Base-by-base conservation (phyloP, 1,140 invertebrate species). In the Drosophila parvula region DNA sequence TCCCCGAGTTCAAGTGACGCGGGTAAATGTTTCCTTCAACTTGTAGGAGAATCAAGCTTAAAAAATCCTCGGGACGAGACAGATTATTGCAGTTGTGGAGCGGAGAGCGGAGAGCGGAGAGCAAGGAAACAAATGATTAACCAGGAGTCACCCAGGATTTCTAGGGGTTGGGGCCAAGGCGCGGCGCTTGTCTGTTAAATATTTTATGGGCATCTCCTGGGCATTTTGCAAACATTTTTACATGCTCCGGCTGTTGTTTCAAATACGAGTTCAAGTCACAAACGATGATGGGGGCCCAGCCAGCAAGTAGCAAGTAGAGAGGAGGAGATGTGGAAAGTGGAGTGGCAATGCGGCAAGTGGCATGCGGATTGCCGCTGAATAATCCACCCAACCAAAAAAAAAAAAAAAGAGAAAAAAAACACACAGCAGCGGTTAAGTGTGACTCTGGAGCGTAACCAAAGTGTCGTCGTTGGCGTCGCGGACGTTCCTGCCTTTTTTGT, bases 191-290 rank as follows among this genome's bases (percentile, higher is more conserved):
- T 74, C 81, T 85, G 74, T 91, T 91, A 91, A 91, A 91, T 91
- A 91, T 91, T 91, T 91, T 91, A 91, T 91, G 90, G 79, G 69
- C 70, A 82, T 91, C 89, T 91, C 88, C 62, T 75, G 89, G 83
- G 89, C 88, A 89, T 88, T 90, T 86, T 83, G 79, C 79, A 83
- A 90, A 83, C 82, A 88, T 86, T 89, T 89, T 79, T 84, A 90
- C 85, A 89, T 88, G 81, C 85, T 62, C 58, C 68, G 77, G 48
- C 59, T 65, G 61, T 78, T 80, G 62, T 78, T 84, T 51, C 48
- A 61, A 65, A 73, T 76, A 68, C 55, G 70, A 70, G 60, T 56
- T 56, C 55, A 83, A 68, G 74, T 84, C 76, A 38, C 69, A 74
- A 55, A 79, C 71, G 77, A 85, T 89, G 81, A 84, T 78, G 82